Evolutionary conservation across 2,113 vertebrate genomes (phyloP), one percentile per base, ranked within the genome.

Genomic region (Oriolus oriolus): DNA sequence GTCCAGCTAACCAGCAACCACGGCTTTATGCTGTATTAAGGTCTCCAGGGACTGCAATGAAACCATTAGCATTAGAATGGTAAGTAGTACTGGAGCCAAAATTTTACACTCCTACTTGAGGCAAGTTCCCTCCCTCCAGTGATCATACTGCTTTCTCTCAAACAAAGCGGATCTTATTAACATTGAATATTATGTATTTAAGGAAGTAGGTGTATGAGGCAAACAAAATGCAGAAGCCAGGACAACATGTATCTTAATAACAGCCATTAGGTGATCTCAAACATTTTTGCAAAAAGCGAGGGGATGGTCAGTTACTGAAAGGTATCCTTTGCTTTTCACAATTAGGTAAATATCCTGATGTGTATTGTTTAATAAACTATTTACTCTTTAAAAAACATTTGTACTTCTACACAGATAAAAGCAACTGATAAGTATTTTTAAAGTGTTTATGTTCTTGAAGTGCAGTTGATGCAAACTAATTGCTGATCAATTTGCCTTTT

Each of bases 1-100:
- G 87, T 89, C 61, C 81, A 93, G 16, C n/a, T 88, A 90, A 92
- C 45, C 27, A 80, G 94, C 92, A 93, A 44, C 44, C 78, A 50
- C 56, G 79, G 56, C 71, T 86, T 63, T 85, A 45, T 39, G 47
- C 44, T 63, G 37, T 24, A 41, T 71, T 50, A 79, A 68, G 33
- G 80, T 91, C 84, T 85, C 65, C 70, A 57, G 85, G 28, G 94
- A 92, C 44, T 77, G 81, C 90, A 89, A 20, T 45, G 41, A 90
- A 82, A 87, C 45, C 66, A 90, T 77, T 78, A 93, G 33, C 87
- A 89, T 73, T 42, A 92, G 49, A 89, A 91, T 83, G 85, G 47
- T 54, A 71, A 90, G 41, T 31, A 84, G 31, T 30, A 74, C 6
- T 52, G 28, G n/a, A 93, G 39, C 33, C 50, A 92, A 89, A 87